A percentile compares a stretch with the other conserved stretches of the same genome.
Conservation (phyloP, 2,113 vertebrate species). For the Pipra filicauda region DNA sequence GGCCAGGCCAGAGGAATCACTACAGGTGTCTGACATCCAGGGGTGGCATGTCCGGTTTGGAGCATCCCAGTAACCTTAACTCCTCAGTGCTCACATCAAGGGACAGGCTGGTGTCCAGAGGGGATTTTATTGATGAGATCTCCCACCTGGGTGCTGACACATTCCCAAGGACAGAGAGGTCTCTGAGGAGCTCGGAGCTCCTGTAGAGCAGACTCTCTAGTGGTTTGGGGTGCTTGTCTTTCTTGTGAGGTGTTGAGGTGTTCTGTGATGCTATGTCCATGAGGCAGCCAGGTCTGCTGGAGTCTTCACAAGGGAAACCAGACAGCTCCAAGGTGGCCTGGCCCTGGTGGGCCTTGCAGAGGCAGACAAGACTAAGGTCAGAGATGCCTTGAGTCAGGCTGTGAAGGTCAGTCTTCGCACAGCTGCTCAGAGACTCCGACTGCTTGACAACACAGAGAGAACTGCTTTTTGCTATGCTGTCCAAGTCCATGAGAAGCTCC, state of each 20-base stretch:
- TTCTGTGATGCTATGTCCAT: neutral
- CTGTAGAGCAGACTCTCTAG: neutral
- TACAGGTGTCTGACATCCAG: neutral
- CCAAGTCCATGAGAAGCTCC: neutral
- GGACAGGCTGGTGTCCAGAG: neutral
- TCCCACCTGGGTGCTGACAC: conserved; percentile 20
- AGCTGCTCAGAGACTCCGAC: neutral
- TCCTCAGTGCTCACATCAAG: conserved; percentile 38
- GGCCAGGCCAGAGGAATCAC: conserved; percentile 15
- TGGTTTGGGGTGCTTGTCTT: neutral
- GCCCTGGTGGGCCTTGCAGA: conserved; percentile 1
- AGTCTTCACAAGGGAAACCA: neutral
- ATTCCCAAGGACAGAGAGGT: conserved; percentile 13
- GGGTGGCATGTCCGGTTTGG: neutral
- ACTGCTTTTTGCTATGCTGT: neutral
- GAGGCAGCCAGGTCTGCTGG: neutral
- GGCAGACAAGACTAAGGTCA: neutral
- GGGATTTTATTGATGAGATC: conserved; percentile 36
- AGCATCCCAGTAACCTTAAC: neutral
- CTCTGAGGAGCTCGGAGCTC: neutral
- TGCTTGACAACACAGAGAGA: neutral
- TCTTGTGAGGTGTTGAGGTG: conserved; percentile 50
- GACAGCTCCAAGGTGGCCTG: conserved; percentile 12
- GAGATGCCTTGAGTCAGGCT: neutral
- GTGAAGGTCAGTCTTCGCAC: neutral